Evolutionary conservation across 2,888 invertebrate genomes (phyloP).

Genomic region (Cheilosia vulpina): DNA sequence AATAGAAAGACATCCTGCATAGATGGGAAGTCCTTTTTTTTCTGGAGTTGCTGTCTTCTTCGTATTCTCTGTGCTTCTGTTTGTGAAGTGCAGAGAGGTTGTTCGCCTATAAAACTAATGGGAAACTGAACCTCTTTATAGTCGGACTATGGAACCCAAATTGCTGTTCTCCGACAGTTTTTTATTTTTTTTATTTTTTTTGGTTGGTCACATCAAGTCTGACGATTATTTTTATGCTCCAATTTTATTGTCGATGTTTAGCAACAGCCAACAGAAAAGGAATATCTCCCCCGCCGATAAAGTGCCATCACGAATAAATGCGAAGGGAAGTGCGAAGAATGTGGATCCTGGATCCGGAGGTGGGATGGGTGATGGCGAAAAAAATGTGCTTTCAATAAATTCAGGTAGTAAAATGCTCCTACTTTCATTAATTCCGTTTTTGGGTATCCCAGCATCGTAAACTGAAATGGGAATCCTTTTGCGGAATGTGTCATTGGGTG

Average conservation of each 20-base stretch:
- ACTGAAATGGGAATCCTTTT: constrained; percentile 52
- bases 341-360: neutral
- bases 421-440: constrained; percentile 68
- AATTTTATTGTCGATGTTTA: constrained; percentile 69
- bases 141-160: constrained; percentile 44
- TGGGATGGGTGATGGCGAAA: neutral
- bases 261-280: constrained; percentile 52
- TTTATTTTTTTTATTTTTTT: constrained; percentile 19
- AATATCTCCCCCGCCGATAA: constrained; percentile 34
- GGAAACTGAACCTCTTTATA: constrained; percentile 56
- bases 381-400: constrained; percentile 39
- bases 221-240: constrained; percentile 70
- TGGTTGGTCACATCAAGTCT: constrained; percentile 64
- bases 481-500: constrained; percentile 33
- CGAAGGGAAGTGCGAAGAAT: neutral
- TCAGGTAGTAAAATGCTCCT: constrained; percentile 69
- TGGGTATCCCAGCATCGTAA: constrained; percentile 57
- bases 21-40: constrained; percentile 18
- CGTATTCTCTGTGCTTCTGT: neutral
- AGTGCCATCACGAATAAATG: constrained; percentile 33
- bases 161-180: constrained; percentile 46
- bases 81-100: constrained; percentile 47
- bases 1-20: constrained; percentile 42
- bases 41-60: neutral
- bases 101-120: constrained; percentile 62